Percentiles rank a stretch among this genome's conserved stretches.
These are phyloP conservation scores for Rhodophaea formosa DNA, from an alignment of 2,888 invertebrate genomes.

Conservation along the genomic window DNA sequence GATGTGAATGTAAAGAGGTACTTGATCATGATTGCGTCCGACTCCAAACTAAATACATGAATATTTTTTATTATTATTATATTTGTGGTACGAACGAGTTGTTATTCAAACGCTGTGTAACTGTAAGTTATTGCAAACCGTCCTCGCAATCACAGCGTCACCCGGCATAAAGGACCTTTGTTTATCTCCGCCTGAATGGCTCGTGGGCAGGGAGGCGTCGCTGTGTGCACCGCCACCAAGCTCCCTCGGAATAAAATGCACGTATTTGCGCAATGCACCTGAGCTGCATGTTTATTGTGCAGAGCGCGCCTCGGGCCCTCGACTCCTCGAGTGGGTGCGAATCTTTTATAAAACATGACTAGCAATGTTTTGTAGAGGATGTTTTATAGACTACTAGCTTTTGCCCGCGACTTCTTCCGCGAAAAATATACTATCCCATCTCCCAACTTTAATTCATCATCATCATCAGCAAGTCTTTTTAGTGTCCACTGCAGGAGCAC, in stretches of 20 bases:
- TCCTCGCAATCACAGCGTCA: slow-evolving; percentile 36
- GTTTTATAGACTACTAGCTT: not conserved
- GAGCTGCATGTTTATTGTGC: slow-evolving; percentile 39
- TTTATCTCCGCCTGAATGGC: slow-evolving; percentile 44
- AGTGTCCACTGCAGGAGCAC: too few relatives aligned
- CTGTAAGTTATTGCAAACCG: slow-evolving; percentile 6
- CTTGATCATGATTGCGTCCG: too few relatives aligned
- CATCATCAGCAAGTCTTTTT: too few relatives aligned
- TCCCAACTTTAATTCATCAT: too few relatives aligned
- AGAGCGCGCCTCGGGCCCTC: not conserved
- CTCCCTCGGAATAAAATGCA: slow-evolving; percentile 39
- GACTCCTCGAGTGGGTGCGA: not conserved
- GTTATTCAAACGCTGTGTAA: slow-evolving; percentile 15
- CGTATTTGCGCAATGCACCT: slow-evolving; percentile 41
- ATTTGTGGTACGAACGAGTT: not conserved
- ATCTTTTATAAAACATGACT: not conserved
- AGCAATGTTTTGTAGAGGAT: not conserved
- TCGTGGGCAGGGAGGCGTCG: slow-evolving; percentile 33
- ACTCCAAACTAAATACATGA: too few relatives aligned
- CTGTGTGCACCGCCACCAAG: slow-evolving; percentile 25
- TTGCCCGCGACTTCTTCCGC: too few relatives aligned
- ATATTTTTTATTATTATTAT: too few relatives aligned
- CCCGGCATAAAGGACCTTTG: slow-evolving; percentile 40
- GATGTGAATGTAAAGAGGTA: too few relatives aligned
- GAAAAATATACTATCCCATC: too few relatives aligned